Conservation (phyloP, 2,888 invertebrate species). For the Dastarcus helophoroides region DNA sequence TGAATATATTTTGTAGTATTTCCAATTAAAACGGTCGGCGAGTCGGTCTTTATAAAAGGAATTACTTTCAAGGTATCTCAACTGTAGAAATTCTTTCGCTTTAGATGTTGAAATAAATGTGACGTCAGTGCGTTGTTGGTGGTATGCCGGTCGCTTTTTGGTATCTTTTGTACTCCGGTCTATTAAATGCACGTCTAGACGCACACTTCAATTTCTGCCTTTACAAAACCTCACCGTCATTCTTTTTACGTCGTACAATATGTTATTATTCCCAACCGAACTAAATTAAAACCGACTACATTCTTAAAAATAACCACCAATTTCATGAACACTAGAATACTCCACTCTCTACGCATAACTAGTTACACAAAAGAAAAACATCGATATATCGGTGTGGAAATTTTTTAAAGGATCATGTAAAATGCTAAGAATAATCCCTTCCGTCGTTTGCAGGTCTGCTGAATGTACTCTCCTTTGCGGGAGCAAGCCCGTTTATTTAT, state of each 20-base stretch:
- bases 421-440: too few relatives aligned
- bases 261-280: conserved; percentile 1
- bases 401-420: too few relatives aligned
- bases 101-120: conserved; percentile 19
- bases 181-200: conserved; percentile 14
- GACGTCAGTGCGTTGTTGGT: conserved; percentile 19
- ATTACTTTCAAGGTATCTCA: conserved; percentile 19
- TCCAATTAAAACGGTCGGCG: conserved; percentile 18
- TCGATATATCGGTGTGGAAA: too few relatives aligned
- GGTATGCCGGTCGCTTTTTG: conserved; percentile 16
- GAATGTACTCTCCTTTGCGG: too few relatives aligned
- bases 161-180: conserved; percentile 12
- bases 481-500: too few relatives aligned
- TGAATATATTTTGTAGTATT: too few relatives aligned
- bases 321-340: too few relatives aligned
- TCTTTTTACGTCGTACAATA: conserved; percentile 1
- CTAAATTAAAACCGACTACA: too few relatives aligned
- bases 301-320: too few relatives aligned
- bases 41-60: conserved; percentile 16
- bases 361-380: too few relatives aligned
- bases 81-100: conserved; percentile 16
- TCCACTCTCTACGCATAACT: too few relatives aligned
- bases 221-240: not conserved
- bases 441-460: too few relatives aligned
- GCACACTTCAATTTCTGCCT: conserved; percentile 1